These are phyloP conservation scores for Odontesthes bonariensis DNA, from an alignment of 2,113 vertebrate genomes.

Conservation along the genomic window DNA sequence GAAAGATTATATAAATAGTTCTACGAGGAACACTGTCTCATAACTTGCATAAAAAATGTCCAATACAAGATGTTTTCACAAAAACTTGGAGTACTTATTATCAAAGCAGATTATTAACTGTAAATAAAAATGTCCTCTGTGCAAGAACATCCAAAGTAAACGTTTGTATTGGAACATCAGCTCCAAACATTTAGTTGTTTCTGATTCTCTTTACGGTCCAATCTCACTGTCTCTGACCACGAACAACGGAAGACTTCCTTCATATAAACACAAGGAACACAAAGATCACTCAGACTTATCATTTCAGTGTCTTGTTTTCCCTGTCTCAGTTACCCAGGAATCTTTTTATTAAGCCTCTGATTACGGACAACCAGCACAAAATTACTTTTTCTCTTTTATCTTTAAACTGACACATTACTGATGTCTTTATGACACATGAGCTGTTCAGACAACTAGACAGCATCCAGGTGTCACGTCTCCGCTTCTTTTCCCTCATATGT, in stretches of 20 bases:
- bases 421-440: constrained; percentile 69
- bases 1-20: not conserved
- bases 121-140: constrained; percentile 22
- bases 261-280: constrained; percentile 34
- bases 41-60: not conserved
- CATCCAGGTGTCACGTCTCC: constrained; percentile 61
- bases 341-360: constrained; percentile 53
- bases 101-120: constrained; percentile 7
- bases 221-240: constrained; percentile 33
- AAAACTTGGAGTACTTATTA: not conserved
- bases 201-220: constrained; percentile 45
- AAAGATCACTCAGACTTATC: constrained; percentile 38
- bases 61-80: too few species aligned
- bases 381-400: constrained; percentile 53
- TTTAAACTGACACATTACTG: constrained; percentile 51
- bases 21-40: not conserved
- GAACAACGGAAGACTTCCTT: constrained; percentile 18
- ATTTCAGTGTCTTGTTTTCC: constrained; percentile 42
- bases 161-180: not conserved
- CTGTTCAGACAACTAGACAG: constrained; percentile 61
- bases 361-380: constrained; percentile 47
- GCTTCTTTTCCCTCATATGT: constrained; percentile 3
- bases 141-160: constrained; percentile 16
- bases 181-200: constrained; percentile 33
- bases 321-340: constrained; percentile 29